A percentile compares a stretch with the other conserved stretches of the same genome.
Evolutionary conservation across 2,888 invertebrate genomes (phyloP).

Genomic region (Seladonia tumulorum): DNA sequence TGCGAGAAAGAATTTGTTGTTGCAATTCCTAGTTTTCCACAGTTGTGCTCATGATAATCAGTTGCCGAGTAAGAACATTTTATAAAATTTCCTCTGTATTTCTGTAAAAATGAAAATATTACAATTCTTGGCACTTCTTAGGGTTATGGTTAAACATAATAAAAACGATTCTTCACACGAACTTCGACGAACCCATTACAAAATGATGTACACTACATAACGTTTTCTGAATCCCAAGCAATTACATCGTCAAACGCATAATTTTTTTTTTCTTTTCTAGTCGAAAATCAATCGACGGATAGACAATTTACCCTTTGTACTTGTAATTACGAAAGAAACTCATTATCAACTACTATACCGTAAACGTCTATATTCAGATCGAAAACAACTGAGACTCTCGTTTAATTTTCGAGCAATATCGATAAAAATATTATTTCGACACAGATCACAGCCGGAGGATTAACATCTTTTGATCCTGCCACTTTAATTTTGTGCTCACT

Average conservation of each 20-base stretch:
- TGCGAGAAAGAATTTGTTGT: not conserved
- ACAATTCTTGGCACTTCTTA: constrained; percentile 35
- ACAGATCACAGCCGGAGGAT: not conserved
- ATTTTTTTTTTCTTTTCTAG: not conserved
- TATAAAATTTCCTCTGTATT: not conserved
- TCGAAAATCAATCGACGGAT: not conserved
- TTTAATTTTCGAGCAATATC: not conserved
- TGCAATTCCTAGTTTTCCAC: not conserved
- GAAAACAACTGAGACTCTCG: not conserved
- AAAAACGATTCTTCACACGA: not conserved
- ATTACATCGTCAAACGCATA: constrained; percentile 27
- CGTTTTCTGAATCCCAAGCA: not conserved
- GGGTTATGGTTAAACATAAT: not conserved
- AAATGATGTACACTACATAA: not conserved
- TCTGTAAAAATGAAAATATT: constrained; percentile 12
- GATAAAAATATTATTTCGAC: not conserved
- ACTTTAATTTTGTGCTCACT: not conserved
- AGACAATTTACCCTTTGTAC: constrained; percentile 22
- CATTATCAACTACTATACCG: not conserved
- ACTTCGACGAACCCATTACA: not conserved
- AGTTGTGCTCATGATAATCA: not conserved
- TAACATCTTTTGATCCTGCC: not conserved
- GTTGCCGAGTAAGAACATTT: constrained; percentile 5
- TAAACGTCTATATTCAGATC: not conserved
- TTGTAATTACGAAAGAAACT: constrained; percentile 1